Percentiles rank a stretch among this genome's conserved stretches.
phyloP scores from a whole-genome alignment of 2,888 invertebrate genomes.

The Tetramorium bicarinatum region DNA sequence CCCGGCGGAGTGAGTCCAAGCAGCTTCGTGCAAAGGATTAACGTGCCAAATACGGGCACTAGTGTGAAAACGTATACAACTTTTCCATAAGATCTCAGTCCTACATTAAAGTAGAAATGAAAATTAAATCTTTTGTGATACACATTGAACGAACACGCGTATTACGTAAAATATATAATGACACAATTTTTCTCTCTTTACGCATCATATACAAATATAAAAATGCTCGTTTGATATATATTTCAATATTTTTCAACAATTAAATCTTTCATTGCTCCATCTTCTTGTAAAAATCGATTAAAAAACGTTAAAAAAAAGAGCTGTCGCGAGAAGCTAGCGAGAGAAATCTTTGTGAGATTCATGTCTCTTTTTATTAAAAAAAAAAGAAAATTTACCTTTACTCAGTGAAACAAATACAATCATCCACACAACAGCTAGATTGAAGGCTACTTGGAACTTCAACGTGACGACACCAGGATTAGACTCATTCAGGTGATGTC shows the following conservation, averaged over 20 bases:
- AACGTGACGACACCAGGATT: constrained; percentile 88
- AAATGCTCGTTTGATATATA: not conserved
- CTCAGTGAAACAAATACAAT: constrained; percentile 95
- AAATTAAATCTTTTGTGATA: not conserved
- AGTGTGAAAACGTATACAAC: constrained; percentile 93
- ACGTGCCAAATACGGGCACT: constrained; percentile 92
- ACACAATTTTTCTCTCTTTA: not conserved
- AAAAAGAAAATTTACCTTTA: constrained; percentile 88
- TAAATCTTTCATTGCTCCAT: not conserved
- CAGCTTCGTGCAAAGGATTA: constrained; percentile 92
- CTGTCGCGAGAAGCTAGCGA: not conserved
- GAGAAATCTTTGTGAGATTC: not conserved
- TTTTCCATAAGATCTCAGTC: constrained; percentile 94
- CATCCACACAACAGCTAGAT: constrained; percentile 96
- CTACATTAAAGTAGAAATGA: constrained; percentile 78
- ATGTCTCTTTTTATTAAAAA: not conserved
- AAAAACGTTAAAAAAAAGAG: not conserved
- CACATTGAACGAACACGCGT: not conserved
- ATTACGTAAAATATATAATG: not conserved
- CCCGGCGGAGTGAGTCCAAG: constrained; percentile 91
- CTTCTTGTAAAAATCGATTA: constrained; percentile 12
- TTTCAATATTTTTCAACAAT: not conserved
- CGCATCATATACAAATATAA: not conserved
- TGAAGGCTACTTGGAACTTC: constrained; percentile 96
- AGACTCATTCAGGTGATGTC: constrained; percentile 86